Conservation (phyloP, 1,140 invertebrate genomes). For the Zophobas atratus region DNA sequence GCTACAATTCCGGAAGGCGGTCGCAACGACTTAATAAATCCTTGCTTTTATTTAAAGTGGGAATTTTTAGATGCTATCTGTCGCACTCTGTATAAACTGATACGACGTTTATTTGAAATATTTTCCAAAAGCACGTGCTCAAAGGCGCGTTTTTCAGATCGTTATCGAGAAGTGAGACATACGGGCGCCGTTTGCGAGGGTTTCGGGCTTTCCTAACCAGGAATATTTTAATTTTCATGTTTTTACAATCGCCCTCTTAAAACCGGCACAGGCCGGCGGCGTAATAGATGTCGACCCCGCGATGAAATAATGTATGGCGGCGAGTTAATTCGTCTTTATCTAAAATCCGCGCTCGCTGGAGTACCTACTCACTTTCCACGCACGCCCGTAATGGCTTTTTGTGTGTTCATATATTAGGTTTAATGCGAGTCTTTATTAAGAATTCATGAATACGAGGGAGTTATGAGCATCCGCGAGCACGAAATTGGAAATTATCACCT, state of each 20-base stretch:
- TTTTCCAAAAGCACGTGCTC: constrained; percentile 32
- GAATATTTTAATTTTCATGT: neutral
- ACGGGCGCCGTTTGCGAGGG: constrained; percentile 5
- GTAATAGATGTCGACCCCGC: neutral
- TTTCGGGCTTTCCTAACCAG: neutral
- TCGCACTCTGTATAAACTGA: constrained; percentile 16
- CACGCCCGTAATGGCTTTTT: constrained; percentile 15
- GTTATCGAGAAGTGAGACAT: constrained; percentile 30
- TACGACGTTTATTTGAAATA: constrained; percentile 17
- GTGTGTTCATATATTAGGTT: constrained; percentile 29
- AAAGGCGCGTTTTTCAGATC: constrained; percentile 21
- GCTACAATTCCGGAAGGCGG: no score
- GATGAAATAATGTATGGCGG: constrained; percentile 1
- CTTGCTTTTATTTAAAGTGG: constrained; percentile 8
- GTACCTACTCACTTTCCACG: constrained; percentile 12
- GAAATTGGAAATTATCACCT: constrained; percentile 32
- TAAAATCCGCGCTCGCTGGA: neutral
- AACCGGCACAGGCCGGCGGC: no score
- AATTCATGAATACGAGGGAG: constrained; percentile 27
- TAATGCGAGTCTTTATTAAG: constrained; percentile 23
- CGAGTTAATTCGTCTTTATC: constrained; percentile 21
- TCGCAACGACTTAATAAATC: no score
- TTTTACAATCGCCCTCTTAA: neutral
- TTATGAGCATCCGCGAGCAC: constrained; percentile 22
- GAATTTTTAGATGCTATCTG: constrained; percentile 19